phyloP scores from a whole-genome alignment of 1,140 invertebrate genomes.

The Phthorimaea operculella region DNA sequence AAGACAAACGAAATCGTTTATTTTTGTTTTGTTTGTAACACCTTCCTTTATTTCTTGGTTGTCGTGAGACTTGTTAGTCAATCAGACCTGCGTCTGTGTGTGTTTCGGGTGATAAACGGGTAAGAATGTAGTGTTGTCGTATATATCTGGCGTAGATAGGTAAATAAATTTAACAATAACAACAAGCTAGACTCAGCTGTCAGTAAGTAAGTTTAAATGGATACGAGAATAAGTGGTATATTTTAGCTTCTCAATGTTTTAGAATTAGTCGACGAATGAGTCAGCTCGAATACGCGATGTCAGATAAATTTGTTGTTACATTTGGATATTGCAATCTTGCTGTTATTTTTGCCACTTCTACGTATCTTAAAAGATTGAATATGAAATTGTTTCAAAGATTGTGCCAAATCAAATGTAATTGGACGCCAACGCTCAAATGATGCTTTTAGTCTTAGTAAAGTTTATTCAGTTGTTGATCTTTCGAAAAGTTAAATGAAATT shows the following conservation, averaged over 20 bases:
- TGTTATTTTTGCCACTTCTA: no score
- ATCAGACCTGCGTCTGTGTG: slow-evolving; percentile 20
- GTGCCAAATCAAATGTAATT: no score
- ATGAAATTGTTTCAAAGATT: no score
- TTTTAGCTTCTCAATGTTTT: slow-evolving; percentile 67
- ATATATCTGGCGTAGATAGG: slow-evolving; percentile 52
- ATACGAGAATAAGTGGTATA: slow-evolving; percentile 46
- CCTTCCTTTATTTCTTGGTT: slow-evolving; percentile 13
- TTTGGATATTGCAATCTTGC: no score
- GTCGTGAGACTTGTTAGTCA: slow-evolving; percentile 21
- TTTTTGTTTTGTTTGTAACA: slow-evolving; percentile 13
- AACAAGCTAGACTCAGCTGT: slow-evolving; percentile 44
- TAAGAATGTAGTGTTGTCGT: slow-evolving; percentile 45
- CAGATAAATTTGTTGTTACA: slow-evolving; percentile 49
- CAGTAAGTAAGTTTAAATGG: slow-evolving; percentile 45
- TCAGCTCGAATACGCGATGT: slow-evolving; percentile 52
- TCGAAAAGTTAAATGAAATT: no score
- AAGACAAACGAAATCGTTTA: slow-evolving; percentile 29
- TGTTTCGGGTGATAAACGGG: slow-evolving; percentile 59
- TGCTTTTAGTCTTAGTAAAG: no score
- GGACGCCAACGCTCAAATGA: no score
- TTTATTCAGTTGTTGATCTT: no score
- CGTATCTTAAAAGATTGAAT: no score
- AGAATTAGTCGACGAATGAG: slow-evolving; percentile 67
- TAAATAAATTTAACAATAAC: slow-evolving; percentile 54